Evolutionary conservation across 2,113 vertebrate genomes (phyloP).

Genomic region (Cyrtonyx montezumae): DNA sequence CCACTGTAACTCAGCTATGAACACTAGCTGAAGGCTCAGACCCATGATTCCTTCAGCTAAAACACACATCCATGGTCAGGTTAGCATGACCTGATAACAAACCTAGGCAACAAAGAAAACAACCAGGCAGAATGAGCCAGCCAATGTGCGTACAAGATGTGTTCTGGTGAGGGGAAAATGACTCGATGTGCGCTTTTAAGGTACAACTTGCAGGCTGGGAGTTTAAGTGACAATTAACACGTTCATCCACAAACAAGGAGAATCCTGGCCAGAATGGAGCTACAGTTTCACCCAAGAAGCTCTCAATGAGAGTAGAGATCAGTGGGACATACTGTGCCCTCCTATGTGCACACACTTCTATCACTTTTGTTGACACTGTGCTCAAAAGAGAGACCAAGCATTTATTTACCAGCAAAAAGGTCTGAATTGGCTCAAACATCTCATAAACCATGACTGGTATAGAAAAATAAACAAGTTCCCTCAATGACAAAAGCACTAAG

Average conservation of each 20-base stretch:
- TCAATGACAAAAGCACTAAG: neutral
- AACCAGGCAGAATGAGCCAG: neutral
- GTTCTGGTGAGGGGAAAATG: neutral
- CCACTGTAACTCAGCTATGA: neutral
- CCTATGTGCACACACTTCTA: neutral
- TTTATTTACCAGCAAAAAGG: neutral
- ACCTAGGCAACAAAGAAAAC: neutral
- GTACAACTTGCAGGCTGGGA: neutral
- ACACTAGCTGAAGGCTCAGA: neutral
- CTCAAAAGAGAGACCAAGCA: neutral
- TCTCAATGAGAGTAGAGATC: neutral
- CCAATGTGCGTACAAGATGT: neutral
- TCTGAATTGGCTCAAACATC: neutral
- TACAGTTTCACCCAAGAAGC: neutral
- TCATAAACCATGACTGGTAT: neutral
- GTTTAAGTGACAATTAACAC: neutral
- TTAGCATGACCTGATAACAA: slow-evolving; percentile 57
- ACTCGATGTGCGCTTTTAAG: neutral
- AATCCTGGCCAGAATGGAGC: neutral
- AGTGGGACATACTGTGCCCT: neutral
- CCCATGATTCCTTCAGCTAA: neutral
- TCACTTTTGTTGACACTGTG: neutral
- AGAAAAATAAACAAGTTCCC: neutral
- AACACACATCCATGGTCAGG: slow-evolving; percentile 26
- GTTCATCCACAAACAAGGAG: neutral